Conservation (phyloP, 2,797 vertebrate species). For the Galaxias olidus region DNA sequence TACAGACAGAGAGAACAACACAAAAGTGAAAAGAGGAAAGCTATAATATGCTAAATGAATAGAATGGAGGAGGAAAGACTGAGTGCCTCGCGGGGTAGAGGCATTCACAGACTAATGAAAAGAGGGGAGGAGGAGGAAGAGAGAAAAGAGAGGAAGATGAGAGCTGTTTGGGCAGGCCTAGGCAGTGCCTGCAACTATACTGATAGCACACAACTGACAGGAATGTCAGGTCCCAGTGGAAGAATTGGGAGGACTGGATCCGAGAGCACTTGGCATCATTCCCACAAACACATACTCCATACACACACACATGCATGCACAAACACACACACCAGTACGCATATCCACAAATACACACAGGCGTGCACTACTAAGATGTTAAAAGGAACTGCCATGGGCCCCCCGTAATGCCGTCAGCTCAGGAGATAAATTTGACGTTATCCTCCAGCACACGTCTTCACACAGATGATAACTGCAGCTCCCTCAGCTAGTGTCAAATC, state of each 20-base stretch:
- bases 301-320: too few relatives aligned
- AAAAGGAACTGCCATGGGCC: conserved; percentile 48
- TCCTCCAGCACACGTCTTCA: conserved; percentile 50
- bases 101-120: conserved; percentile 39
- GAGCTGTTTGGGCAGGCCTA: conserved; percentile 47
- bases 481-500: conserved; percentile 38
- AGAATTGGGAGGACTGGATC: conserved; percentile 41
- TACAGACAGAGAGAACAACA: too few relatives aligned
- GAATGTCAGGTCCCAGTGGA: conserved; percentile 71
- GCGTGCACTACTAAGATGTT: not conserved
- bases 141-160: conserved; percentile 46
- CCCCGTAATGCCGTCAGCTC: conserved; percentile 31
- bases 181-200: conserved; percentile 67
- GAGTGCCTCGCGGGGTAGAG: not conserved
- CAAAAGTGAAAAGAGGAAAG: too few relatives aligned
- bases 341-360: too few relatives aligned
- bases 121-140: conserved; percentile 36
- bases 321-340: too few relatives aligned
- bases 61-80: not conserved
- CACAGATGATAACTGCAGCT: conserved; percentile 38
- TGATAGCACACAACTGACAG: conserved; percentile 76
- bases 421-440: conserved; percentile 43
- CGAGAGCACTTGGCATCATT: conserved; percentile 26
- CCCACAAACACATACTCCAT: too few relatives aligned
- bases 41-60: not conserved